Evolutionary conservation across 2,113 vertebrate genomes (phyloP).

Genomic region (Rhinopithecus roxellana): DNA sequence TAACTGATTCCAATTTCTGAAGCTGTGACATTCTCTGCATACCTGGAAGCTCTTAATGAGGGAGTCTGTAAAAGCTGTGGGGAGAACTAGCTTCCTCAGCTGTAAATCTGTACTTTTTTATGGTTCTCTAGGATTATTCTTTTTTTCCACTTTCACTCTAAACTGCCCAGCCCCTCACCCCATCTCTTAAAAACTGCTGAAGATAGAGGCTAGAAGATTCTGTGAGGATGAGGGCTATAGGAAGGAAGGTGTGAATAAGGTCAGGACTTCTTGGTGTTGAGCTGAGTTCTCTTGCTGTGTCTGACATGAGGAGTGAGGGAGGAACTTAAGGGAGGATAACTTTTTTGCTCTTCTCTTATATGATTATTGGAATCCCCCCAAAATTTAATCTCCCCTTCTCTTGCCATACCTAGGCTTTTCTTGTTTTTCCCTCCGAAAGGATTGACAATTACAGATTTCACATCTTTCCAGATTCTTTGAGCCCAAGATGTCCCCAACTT

Average conservation of each 20-base stretch:
- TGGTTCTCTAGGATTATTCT: conserved; percentile 45
- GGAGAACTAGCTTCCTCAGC: conserved; percentile 55
- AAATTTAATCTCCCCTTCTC: neutral
- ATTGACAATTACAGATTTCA: neutral
- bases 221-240: neutral
- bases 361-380: neutral
- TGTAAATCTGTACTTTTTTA: conserved; percentile 76
- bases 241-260: neutral
- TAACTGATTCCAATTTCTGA: conserved; percentile 8
- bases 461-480: neutral
- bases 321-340: neutral
- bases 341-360: neutral
- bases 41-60: conserved; percentile 80
- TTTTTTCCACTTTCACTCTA: neutral
- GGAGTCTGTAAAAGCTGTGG: conserved; percentile 71
- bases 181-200: neutral
- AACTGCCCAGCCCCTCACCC: neutral
- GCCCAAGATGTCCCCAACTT: neutral
- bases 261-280: conserved; percentile 1
- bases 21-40: conserved; percentile 77
- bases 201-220: neutral
- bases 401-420: neutral
- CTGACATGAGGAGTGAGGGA: neutral
- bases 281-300: neutral
- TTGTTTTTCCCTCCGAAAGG: neutral